Base-by-base conservation (phyloP, 2,113 vertebrate genomes). In the Elephantulus edwardii region DNA sequence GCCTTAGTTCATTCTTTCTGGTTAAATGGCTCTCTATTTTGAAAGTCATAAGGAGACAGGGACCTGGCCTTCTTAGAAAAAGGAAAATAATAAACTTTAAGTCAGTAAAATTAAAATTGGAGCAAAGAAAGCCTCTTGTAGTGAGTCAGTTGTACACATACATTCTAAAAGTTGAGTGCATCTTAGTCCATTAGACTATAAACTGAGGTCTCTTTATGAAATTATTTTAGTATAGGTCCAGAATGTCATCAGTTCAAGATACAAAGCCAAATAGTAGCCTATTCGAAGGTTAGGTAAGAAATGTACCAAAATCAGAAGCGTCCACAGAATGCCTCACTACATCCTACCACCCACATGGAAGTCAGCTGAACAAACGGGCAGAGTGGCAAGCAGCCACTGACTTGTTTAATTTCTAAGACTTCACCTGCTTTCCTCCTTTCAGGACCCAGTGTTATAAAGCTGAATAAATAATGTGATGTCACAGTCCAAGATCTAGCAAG, bases 401-500 rank as follows among this genome's bases (percentile, higher is more conserved):
- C 52, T 13, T 56, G 42, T 10, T 22, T 71, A 19, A 44, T n/a
- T 76, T 52, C 56, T 26, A 35, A 0, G n/a, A n/a, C 16, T 3
- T 76, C 19, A n/a, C 16, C 16, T 79, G 77, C 56, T 90, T 64
- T 79, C 16, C 16, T 79, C 72, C 56, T 90, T 64, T 79, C 4
- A 64, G 66, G 44, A 85, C 62, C n/a, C 44, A 68, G 70, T 62
- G 92, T 33, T 46, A 26, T 26, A 54, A 81, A 91, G 35, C 19
- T 78, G 75, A 95, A 40, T 30, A 86, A 95, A 40, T 30, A 86
- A 75, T 30, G 84, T 17, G 84, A 93, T 75, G 74, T 81, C 81
- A 84, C 68, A 81, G 82, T 42, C 89, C 66, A 85, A 80, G 70
- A 84, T 77, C 91, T 91, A 89, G 77, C 90, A 70, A 75, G 79